These are phyloP conservation scores for Clytia hemisphaerica DNA, from an alignment of 30 jellyfish, hydroid and myxozoan genomes.

Conservation along the genomic window DNA sequence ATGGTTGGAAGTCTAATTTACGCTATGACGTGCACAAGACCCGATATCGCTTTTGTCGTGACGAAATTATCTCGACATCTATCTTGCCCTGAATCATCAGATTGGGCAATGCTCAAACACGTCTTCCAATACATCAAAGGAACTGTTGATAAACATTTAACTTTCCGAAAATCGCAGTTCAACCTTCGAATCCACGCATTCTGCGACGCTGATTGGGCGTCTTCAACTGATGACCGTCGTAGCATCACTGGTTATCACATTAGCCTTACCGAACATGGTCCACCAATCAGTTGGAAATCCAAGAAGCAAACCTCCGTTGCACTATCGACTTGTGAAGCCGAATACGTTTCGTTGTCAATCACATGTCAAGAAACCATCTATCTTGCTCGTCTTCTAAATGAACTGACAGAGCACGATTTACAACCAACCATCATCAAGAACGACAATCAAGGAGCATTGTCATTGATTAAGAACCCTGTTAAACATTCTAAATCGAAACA, in stretches of 20 bases:
- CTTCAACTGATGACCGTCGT: conserved; percentile 29
- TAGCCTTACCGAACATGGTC: conserved; percentile 5
- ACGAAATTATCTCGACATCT: conserved; percentile 12
- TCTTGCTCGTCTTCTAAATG: too few species aligned
- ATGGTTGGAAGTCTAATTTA: conserved; percentile 38
- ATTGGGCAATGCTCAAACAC: conserved; percentile 37
- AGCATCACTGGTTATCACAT: conserved; percentile 26
- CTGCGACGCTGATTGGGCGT: conserved; percentile 43
- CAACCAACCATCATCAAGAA: too few species aligned
- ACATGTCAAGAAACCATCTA: conserved; percentile 12
- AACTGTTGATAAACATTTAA: conserved; percentile 1
- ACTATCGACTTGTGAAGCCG: conserved; percentile 23
- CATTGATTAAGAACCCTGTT: conserved; percentile 9
- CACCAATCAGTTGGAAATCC: conserved; percentile 27
- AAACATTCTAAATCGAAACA: conserved; percentile 26
- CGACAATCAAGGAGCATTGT: conserved; percentile 34
- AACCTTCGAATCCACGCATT: conserved; percentile 3
- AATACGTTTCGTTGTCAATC: conserved; percentile 7
- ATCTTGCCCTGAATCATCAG: conserved; percentile 1
- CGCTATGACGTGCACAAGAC: conserved; percentile 33
- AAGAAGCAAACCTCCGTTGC: conserved; percentile 17
- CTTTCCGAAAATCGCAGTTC: not conserved
- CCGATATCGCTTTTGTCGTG: conserved; percentile 24
- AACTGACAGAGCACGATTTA: too few species aligned
- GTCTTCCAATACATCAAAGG: conserved; percentile 33